Evolutionary conservation across 1,140 invertebrate genomes (phyloP).

Genomic region (Aricia agestis): DNA sequence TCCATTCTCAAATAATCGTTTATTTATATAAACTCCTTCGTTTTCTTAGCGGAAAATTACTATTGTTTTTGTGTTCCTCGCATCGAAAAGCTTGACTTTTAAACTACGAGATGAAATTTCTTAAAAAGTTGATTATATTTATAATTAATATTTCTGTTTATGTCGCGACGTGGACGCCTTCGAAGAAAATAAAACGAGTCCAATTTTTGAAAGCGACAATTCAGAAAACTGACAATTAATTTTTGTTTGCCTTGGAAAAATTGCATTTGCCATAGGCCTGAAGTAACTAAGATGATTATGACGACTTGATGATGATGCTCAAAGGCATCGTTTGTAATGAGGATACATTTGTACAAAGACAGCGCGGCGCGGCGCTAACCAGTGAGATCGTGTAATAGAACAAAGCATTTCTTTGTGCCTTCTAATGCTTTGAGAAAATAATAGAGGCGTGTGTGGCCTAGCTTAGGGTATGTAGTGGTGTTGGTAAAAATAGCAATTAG

Average conservation of each 20-base stretch:
- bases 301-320: background rate
- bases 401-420: conserved; percentile 13
- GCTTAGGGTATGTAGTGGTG: no score
- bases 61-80: no score
- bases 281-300: no score
- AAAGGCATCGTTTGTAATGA: background rate
- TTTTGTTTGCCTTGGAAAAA: no score
- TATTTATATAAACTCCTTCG: background rate
- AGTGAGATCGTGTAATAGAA: background rate
- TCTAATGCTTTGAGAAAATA: conserved; percentile 11
- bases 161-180: background rate
- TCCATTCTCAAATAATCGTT: background rate
- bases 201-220: background rate
- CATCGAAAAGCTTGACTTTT: no score
- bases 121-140: background rate
- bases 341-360: background rate
- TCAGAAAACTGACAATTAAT: no score
- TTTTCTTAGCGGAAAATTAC: no score
- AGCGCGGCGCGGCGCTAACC: background rate
- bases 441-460: background rate
- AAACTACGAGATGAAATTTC: background rate
- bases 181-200: background rate
- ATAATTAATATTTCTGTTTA: background rate
- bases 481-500: no score
- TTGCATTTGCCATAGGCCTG: no score